Conservation (phyloP, 2,797 vertebrate species). For the Scleropages formosus region DNA sequence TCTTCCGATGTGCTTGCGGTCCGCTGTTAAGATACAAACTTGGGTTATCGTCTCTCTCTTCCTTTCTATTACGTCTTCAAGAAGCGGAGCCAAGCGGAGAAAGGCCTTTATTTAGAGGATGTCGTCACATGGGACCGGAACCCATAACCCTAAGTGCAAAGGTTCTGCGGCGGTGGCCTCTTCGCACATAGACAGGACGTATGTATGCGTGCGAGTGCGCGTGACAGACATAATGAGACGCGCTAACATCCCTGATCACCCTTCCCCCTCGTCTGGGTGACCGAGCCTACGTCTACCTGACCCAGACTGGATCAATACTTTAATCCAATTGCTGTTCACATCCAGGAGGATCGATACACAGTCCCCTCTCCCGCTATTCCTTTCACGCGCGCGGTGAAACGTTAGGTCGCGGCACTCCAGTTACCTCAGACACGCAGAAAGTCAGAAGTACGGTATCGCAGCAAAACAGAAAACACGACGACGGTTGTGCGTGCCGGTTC, state of each 20-base stretch:
- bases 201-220: not conserved
- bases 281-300: constrained; percentile 61
- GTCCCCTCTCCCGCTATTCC: not conserved
- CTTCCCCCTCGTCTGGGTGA: constrained; percentile 49
- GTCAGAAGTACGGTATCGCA: not conserved
- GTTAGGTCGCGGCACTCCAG: not conserved
- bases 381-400: not conserved
- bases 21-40: constrained; percentile 39
- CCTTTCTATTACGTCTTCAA: constrained; percentile 29
- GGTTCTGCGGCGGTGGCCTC: constrained; percentile 59
- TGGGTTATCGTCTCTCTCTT: constrained; percentile 5
- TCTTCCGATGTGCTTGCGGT: not conserved
- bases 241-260: constrained; percentile 44
- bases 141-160: constrained; percentile 69
- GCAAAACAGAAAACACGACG: not conserved
- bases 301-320: constrained; percentile 72
- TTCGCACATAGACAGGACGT: too few relatives aligned
- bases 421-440: constrained; percentile 8
- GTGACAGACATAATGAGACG: constrained; percentile 6
- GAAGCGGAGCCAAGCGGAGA: constrained; percentile 39
- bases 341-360: constrained; percentile 43
- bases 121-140: constrained; percentile 71
- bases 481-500: not conserved
- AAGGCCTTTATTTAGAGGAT: constrained; percentile 36
- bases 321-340: constrained; percentile 67